Conservation (phyloP, 2,888 invertebrate genomes). For the Drosophila aldrichi region DNA sequence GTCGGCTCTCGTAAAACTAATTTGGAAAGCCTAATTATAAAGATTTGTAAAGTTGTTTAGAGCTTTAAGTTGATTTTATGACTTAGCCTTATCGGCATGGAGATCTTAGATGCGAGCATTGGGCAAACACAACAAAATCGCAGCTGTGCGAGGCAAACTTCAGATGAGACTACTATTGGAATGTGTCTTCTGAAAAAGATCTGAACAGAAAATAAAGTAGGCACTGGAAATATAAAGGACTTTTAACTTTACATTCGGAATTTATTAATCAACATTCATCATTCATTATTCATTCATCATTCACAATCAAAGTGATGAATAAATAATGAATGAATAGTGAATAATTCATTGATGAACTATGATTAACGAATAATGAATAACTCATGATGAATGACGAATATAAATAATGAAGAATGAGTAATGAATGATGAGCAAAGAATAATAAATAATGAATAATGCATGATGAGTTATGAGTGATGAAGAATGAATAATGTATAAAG, state of each 20-base stretch:
- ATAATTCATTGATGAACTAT: not conserved
- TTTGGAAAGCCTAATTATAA: conserved; percentile 45
- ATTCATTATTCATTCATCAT: too few species aligned
- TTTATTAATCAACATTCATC: too few species aligned
- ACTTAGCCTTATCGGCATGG: not conserved
- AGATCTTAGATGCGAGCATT: conserved; percentile 16
- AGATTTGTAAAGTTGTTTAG: conserved; percentile 39
- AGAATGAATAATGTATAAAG: not conserved
- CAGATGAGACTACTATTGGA: not conserved
- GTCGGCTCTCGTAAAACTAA: conserved; percentile 20
- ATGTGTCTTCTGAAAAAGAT: not conserved
- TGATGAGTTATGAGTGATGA: not conserved
- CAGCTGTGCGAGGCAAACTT: conserved; percentile 42
- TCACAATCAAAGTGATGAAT: too few species aligned
- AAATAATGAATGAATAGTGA: too few species aligned
- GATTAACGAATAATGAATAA: not conserved
- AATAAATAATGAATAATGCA: not conserved
- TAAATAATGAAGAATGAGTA: not conserved
- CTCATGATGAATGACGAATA: not conserved
- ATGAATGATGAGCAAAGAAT: not conserved
- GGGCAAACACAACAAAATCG: conserved; percentile 32
- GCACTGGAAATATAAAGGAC: not conserved
- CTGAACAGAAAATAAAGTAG: too few species aligned
- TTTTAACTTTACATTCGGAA: not conserved
- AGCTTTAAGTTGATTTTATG: conserved; percentile 11